A percentile compares a stretch with the other conserved stretches of the same genome.
These are phyloP conservation scores for Cassiopea andromeda DNA, from an alignment of 30 jellyfish, hydroid and myxozoan genomes.

Conservation along the genomic window DNA sequence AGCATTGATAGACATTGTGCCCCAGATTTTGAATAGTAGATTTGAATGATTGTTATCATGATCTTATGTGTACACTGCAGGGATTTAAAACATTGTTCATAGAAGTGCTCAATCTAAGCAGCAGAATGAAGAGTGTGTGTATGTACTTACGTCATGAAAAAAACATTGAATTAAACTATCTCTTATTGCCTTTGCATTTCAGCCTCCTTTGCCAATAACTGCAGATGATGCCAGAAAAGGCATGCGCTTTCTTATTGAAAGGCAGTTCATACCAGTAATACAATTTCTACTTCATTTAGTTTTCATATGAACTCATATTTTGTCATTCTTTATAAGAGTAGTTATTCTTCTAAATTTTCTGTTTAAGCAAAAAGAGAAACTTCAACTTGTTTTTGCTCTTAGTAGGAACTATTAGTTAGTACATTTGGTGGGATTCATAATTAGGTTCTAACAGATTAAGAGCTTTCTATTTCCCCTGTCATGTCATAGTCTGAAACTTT, in stretches of 20 bases:
- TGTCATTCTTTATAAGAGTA: not conserved
- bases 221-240: conserved; percentile 74
- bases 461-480: too few species aligned
- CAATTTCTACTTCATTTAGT: too few species aligned
- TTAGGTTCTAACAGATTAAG: not conserved
- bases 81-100: too few species aligned
- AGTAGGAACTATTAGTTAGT: not conserved
- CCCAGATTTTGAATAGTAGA: too few species aligned
- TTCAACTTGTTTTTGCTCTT: not conserved
- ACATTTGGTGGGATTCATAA: not conserved
- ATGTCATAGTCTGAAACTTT: too few species aligned
- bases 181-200: not conserved
- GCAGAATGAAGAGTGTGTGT: too few species aligned
- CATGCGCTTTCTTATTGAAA: conserved; percentile 51
- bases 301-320: not conserved
- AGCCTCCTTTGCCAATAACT: conserved; percentile 46
- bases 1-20: too few species aligned
- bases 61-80: too few species aligned
- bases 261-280: conserved; percentile 66
- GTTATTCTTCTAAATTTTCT: not conserved
- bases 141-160: too few species aligned
- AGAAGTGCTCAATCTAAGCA: too few species aligned
- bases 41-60: too few species aligned
- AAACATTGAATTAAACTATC: not conserved
- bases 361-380: too few species aligned